Base-by-base conservation (phyloP, 2,797 vertebrate genomes). In the Cyclura pinguis region DNA sequence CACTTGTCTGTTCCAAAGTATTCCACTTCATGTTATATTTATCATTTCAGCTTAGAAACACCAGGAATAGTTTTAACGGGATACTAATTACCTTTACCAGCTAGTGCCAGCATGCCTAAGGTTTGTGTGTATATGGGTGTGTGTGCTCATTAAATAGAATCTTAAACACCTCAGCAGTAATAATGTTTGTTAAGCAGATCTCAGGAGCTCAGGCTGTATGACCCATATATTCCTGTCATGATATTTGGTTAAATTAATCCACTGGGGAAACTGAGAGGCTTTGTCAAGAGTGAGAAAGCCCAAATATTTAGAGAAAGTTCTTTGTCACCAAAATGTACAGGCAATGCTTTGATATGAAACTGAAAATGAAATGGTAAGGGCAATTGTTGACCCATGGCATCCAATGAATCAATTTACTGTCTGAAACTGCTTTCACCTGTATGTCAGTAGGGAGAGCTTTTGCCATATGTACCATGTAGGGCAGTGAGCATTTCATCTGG, bases 41-140 rank as follows among this genome's bases (percentile, higher is more conserved):
- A 85, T 50, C 5, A 88, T 91, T 82, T 76, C 38, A 57, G 4
- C 13, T 81, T 16, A 24, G 27, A 42, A 72, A 88, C 22, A 59
- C 55, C 59, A 47, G 85, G 90, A 91, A 87, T 8, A 86, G 42
- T 90, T 14, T 85, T 90, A 91, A 91, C 84, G 42, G 89, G 55
- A 32, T 91, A 64, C 73, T 52, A 90, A 90, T 91, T 89, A 85
- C 27, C 64, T 38, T 87, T 29, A 42, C 50, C 47, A 77, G n/a
- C 42, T 5, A 81, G 38, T 86, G 29, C 38, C 22, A 74, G 55
- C 67, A 86, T 74, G 62, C 38, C 35, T 81, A 32, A n/a, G n/a
- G n/a, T 1, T 3, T 55, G 38, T 57, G 47, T 72, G 32, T 69
- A 2, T 29, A 55, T 18, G 59, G 4, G 20, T 0, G 9, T 3